Percentiles rank a stretch among this genome's conserved stretches.
Evolutionary conservation across 2,113 vertebrate genomes (phyloP).

Genomic region (Chamaetylas fuelleborni): DNA sequence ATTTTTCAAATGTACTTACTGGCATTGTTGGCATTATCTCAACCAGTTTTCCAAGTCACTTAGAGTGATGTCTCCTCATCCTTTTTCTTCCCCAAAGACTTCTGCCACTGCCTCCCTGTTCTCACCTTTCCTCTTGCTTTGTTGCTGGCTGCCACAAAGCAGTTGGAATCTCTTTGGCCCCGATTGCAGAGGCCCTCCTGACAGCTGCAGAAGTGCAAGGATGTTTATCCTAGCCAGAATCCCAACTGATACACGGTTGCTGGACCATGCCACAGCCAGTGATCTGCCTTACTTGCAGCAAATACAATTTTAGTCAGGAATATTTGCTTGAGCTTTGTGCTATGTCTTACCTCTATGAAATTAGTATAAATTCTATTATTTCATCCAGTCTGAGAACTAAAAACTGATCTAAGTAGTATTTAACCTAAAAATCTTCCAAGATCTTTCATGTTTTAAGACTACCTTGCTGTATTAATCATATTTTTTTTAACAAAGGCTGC

Average conservation of each 20-base stretch:
- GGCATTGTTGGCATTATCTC: background rate
- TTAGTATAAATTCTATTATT: background rate
- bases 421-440: background rate
- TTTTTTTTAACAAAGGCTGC: background rate
- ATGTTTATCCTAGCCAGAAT: background rate
- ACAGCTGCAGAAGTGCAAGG: background rate
- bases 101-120: background rate
- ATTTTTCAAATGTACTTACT: background rate
- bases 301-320: accelerated
- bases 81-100: background rate
- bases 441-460: background rate
- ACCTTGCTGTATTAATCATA: background rate
- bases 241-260: background rate
- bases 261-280: accelerated
- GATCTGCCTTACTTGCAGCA: background rate
- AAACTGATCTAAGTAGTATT: background rate
- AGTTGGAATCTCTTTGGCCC: background rate
- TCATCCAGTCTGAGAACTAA: background rate
- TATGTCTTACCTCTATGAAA: background rate
- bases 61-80: background rate
- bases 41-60: background rate
- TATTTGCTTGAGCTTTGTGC: background rate
- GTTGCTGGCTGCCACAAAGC: background rate
- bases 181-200: background rate
- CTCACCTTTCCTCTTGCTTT: background rate